Conservation (phyloP, 2,113 vertebrate genomes). For the Ictalurus punctatus region DNA sequence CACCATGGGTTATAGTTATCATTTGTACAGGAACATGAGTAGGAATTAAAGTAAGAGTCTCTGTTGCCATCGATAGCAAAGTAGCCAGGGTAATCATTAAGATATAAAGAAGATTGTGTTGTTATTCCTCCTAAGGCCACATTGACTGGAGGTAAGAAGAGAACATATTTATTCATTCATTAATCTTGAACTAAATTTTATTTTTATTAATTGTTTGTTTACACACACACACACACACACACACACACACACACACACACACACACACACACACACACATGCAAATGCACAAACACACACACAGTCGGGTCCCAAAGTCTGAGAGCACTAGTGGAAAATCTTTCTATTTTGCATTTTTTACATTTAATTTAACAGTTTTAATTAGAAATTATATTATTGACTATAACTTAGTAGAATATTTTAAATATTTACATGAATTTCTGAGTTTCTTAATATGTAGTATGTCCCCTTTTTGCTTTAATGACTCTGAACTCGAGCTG, state of each 20-base stretch:
- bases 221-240: no score
- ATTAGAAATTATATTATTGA: no score
- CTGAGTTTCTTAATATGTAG: not conserved
- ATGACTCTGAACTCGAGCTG: no score
- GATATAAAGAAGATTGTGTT: constrained; percentile 37
- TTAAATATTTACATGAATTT: not conserved
- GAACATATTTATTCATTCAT: not conserved
- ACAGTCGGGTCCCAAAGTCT: no score
- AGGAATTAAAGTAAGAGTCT: accelerated
- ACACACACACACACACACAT: no score
- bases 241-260: no score
- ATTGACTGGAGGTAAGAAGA: not conserved
- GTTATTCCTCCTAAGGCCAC: constrained; percentile 22
- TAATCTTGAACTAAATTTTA: no score
- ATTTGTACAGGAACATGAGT: constrained; percentile 37
- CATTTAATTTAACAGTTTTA: not conserved
- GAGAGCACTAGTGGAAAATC: not conserved
- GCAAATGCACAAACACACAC: not conserved
- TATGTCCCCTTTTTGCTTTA: not conserved
- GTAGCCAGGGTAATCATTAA: not conserved
- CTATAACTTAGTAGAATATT: no score
- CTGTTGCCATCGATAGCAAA: constrained; percentile 51
- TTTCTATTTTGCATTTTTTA: not conserved
- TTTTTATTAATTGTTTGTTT: no score
- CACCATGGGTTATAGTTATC: constrained; percentile 45